Percentiles rank a stretch among this genome's conserved stretches.
These are phyloP conservation scores for Brachionus sp. DNA, from an alignment of 1,140 invertebrate species.

Conservation along the genomic window DNA sequence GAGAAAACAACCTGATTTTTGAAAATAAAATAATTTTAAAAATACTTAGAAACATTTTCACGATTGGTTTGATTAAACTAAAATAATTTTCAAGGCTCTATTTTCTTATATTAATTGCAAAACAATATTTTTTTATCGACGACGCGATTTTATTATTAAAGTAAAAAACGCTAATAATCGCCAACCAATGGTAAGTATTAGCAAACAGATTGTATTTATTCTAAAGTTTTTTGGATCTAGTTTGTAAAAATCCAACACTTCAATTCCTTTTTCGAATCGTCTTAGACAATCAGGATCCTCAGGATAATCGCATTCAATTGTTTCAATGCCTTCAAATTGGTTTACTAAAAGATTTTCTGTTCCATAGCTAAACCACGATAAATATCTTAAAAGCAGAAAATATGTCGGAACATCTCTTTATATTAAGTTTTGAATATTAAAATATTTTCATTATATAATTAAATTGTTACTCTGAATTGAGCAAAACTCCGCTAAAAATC, in stretches of 20 bases:
- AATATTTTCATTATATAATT: neutral
- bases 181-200: conserved; percentile 71
- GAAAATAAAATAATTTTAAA: no score
- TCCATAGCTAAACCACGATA: conserved; percentile 41
- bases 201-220: conserved; percentile 69
- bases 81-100: no score
- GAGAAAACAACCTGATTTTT: no score
- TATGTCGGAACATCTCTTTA: conserved; percentile 24
- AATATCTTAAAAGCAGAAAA: conserved; percentile 29
- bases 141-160: conserved; percentile 57
- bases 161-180: conserved; percentile 72
- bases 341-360: conserved; percentile 38
- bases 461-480: conserved; percentile 21
- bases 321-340: conserved; percentile 27
- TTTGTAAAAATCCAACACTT: conserved; percentile 43
- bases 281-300: conserved; percentile 26
- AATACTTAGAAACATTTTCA: no score
- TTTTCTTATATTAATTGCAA: neutral
- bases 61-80: no score
- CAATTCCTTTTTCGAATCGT: conserved; percentile 17
- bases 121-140: neutral
- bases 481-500: conserved; percentile 40
- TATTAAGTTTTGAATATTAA: neutral
- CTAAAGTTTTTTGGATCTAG: conserved; percentile 19
- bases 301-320: conserved; percentile 29